Conservation (phyloP, 2,888 invertebrate species). For the Clitarchus hookeri region DNA sequence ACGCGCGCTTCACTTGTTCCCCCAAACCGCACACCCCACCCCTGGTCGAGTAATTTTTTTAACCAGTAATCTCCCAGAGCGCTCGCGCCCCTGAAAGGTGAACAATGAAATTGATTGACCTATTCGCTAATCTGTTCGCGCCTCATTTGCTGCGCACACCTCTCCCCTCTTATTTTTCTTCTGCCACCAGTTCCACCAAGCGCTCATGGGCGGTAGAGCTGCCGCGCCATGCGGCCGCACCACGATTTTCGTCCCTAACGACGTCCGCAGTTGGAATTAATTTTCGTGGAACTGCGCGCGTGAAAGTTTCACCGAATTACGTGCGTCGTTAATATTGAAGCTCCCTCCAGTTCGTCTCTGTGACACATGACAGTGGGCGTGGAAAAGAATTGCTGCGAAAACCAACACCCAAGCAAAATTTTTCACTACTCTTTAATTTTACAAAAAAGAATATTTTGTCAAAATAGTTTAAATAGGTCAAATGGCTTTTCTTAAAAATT, state of each 20-base stretch:
- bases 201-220: background rate
- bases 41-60: background rate
- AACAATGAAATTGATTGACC: conserved; percentile 27
- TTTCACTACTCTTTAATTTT: too few species aligned
- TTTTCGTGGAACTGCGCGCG: background rate
- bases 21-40: background rate
- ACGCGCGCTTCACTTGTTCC: background rate
- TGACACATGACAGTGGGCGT: background rate
- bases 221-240: background rate
- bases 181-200: background rate
- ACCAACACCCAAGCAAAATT: too few species aligned
- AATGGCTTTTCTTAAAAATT: too few species aligned
- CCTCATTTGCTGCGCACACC: background rate
- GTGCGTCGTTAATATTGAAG: background rate
- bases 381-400: too few species aligned
- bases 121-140: conserved; percentile 25
- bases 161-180: background rate
- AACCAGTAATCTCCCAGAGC: background rate
- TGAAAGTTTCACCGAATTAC: background rate
- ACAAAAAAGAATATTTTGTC: too few species aligned
- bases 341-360: background rate
- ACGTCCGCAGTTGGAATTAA: background rate
- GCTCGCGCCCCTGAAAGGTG: background rate
- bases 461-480: too few species aligned
- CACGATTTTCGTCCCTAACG: background rate